A percentile compares a stretch with the other conserved stretches of the same genome.
Evolutionary conservation across 2,113 vertebrate species (phyloP).

Genomic region (Cyanoderma ruficeps): DNA sequence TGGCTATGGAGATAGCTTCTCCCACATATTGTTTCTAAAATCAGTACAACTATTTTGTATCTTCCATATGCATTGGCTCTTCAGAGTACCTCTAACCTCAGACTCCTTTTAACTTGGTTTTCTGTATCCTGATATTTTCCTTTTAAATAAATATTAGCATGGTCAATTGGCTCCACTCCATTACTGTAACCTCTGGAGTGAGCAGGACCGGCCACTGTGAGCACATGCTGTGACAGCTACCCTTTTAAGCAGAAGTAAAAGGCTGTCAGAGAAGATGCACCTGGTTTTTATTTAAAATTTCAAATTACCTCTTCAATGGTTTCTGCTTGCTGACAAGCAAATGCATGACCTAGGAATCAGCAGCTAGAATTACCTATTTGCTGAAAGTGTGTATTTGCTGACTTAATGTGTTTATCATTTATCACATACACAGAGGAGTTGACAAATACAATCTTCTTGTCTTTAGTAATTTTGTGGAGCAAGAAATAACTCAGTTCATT

Average conservation of each 20-base stretch:
- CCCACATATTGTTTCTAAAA: background rate
- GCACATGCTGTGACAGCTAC: background rate
- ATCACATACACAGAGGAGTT: background rate
- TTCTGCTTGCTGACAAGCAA: constrained; percentile 33
- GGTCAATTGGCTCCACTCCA: background rate
- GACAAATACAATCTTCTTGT: constrained; percentile 25
- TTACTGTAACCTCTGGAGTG: background rate
- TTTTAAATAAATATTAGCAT: background rate
- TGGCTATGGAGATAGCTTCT: background rate
- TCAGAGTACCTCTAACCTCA: background rate
- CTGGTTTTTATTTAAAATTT: constrained; percentile 25
- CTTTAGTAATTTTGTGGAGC: constrained; percentile 1
- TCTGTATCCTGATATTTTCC: background rate
- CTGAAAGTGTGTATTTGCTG: background rate
- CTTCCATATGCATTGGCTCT: background rate
- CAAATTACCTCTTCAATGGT: background rate
- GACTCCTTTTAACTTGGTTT: background rate
- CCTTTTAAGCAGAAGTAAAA: background rate
- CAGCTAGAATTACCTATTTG: background rate
- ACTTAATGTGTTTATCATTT: background rate
- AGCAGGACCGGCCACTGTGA: background rate
- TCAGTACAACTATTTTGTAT: background rate
- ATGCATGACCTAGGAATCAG: background rate
- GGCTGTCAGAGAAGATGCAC: background rate
- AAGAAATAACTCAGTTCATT: constrained; percentile 2